Evolutionary conservation across 1,140 invertebrate species (phyloP).

Genomic region (Dendroctonus valens): DNA sequence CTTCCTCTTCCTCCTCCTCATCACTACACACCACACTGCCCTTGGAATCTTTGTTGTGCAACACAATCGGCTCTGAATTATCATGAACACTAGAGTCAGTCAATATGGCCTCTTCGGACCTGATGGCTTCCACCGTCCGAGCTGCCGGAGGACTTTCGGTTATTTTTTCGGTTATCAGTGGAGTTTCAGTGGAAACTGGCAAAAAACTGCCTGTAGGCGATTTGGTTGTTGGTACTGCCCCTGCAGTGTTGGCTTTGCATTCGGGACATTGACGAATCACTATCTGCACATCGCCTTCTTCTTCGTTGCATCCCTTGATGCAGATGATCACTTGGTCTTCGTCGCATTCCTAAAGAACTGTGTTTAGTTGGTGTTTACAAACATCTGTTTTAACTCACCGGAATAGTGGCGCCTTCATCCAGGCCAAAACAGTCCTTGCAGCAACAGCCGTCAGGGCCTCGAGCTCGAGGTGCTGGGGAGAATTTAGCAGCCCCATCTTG

Average conservation of each 20-base stretch:
- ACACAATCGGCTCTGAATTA: conserved; percentile 8
- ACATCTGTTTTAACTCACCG: neutral
- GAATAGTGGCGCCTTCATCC: neutral
- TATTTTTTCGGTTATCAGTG: neutral
- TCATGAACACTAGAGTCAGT: too few relatives aligned
- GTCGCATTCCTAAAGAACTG: conserved; percentile 20
- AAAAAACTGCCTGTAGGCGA: neutral
- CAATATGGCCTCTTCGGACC: too few relatives aligned
- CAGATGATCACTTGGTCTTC: conserved; percentile 34
- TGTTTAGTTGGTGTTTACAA: neutral
- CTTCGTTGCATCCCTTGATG: conserved; percentile 37
- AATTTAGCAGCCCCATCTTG: too few relatives aligned
- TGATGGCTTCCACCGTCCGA: too few relatives aligned
- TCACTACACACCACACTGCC: neutral
- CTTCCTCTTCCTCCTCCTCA: conserved; percentile 13
- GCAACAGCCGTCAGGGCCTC: conserved; percentile 1
- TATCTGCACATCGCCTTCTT: conserved; percentile 37
- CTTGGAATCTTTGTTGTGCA: conserved; percentile 22
- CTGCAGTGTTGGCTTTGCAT: conserved; percentile 19
- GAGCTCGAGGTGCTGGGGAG: too few relatives aligned
- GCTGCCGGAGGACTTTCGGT: neutral
- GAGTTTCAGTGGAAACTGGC: neutral
- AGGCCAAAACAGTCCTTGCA: conserved; percentile 9
- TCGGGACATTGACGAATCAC: conserved; percentile 40
- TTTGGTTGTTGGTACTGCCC: neutral